These are phyloP conservation scores for Trissoscelio sp. DNA, from an alignment of 2,888 invertebrate genomes.

Conservation along the genomic window DNA sequence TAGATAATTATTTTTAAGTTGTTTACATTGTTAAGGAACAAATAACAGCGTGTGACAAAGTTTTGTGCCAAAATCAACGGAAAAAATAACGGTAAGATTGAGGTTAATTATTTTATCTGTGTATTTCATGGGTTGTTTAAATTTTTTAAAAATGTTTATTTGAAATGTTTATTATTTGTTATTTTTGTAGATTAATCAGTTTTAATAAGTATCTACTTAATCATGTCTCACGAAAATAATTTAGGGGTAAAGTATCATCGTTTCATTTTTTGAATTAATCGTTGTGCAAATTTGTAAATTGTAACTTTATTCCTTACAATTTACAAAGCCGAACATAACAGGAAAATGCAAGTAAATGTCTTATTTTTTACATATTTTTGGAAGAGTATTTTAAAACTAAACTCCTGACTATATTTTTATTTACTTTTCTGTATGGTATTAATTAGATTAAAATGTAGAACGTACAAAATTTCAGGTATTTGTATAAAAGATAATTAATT, in stretches of 20 bases:
- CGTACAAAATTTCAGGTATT: too few species aligned
- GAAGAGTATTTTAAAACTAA: too few species aligned
- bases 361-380: too few species aligned
- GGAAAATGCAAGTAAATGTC: too few species aligned
- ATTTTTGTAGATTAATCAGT: neutral
- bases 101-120: neutral
- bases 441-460: too few species aligned
- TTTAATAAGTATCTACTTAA: constrained; percentile 2
- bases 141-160: neutral
- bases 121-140: neutral
- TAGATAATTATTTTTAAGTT: neutral
- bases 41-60: neutral
- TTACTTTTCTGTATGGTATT: too few species aligned
- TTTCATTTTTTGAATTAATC: neutral
- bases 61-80: neutral
- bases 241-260: neutral
- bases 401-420: too few species aligned
- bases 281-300: too few species aligned
- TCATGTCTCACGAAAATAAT: neutral
- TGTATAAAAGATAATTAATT: too few species aligned
- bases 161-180: neutral
- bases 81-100: neutral
- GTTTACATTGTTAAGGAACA: neutral
- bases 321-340: too few species aligned
- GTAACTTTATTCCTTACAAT: too few species aligned